Base-by-base conservation (phyloP, 2,888 invertebrate species). In the Tenthredo amoena region DNA sequence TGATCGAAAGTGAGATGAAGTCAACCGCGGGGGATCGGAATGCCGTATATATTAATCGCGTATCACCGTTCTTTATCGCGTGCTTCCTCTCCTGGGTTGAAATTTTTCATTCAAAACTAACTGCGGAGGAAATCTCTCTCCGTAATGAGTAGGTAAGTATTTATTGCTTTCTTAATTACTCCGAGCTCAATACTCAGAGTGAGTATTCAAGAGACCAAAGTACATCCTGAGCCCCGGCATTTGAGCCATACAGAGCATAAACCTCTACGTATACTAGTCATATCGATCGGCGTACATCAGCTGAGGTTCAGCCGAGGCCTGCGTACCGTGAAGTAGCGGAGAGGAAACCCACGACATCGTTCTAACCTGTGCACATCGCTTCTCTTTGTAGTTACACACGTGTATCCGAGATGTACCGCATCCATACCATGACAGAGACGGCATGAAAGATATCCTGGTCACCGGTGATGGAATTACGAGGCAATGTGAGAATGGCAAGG, bases 281-380 rank as follows among this genome's bases (percentile, higher is more conserved):
- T 77, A 43, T 43, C 74, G 74, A 74, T 34, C 68, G 18, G 43
- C 18, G 26, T 43, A 37, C 12, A 74, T 43, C 74, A n/a, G 40
- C 40, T 10, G 40, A 72, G 43, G 15, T n/a, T 40, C 6, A 55
- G 50, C 18, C 10, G 31, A 55, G 34, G 34, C 77, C 55, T 77
- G 77, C 77, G 55, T 55, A 77, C 9, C 15, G n/a, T 5, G 34
- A 3, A 77, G 76, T 50, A 12, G 26, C 72, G 72, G 43, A 72
- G 40, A 21, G 40, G 0, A n/a, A 40, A 40, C 0, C 40, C n/a
- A 40, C 43, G 21, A 40, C 72, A 21, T 37, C 43, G n/a, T 37
- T 18, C n/a, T 72, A n/a, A 2, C 4, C 10, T 7, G 72, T 10
- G 37, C 21, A 21, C 21, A 18, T 37, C n/a, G 72, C 40, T 72